Evolutionary conservation across 2,888 invertebrate species (phyloP).

Genomic region (Hybos culiciformis): DNA sequence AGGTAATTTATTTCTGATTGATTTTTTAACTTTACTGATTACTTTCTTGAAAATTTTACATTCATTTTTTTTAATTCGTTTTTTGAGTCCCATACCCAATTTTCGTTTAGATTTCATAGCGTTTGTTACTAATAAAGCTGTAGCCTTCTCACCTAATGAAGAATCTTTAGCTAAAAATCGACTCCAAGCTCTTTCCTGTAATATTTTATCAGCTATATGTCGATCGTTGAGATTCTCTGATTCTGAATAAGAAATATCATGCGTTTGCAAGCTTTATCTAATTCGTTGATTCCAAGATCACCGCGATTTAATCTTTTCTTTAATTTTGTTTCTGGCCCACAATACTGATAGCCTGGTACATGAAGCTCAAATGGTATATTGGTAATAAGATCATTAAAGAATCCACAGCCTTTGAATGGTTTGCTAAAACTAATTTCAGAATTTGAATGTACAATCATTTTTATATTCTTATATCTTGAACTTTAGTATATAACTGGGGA

Average conservation of each 20-base stretch:
- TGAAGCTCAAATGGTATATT: slow-evolving; percentile 14
- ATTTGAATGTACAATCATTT: background rate
- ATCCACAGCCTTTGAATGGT: slow-evolving; percentile 18
- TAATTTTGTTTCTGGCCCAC: slow-evolving; percentile 18
- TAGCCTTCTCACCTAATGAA: slow-evolving; percentile 1
- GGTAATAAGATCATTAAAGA: slow-evolving; percentile 10
- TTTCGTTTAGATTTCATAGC: slow-evolving; percentile 24
- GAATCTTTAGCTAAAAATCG: slow-evolving; percentile 7
- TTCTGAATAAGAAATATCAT: slow-evolving; percentile 12
- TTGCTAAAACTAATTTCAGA: background rate
- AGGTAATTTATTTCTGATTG: no score
- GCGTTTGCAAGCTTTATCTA: slow-evolving; percentile 18
- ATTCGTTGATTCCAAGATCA: slow-evolving; percentile 18
- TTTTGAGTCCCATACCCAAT: slow-evolving; percentile 18
- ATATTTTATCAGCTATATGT: slow-evolving; percentile 10
- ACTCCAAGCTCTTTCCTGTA: slow-evolving; percentile 12
- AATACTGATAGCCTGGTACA: slow-evolving; percentile 18
- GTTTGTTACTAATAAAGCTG: slow-evolving; percentile 17
- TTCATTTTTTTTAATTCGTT: no score
- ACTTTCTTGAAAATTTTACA: no score
- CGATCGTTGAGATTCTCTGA: no score
- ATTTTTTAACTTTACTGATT: no score
- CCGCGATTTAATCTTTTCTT: slow-evolving; percentile 17
- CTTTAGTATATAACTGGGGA: no score
- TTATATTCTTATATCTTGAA: background rate